Evolutionary conservation across 37 sponge, comb jelly and placozoan genomes (phyloP), one percentile per base, ranked within the genome.

Genomic region (Lycopodina hypogea): DNA sequence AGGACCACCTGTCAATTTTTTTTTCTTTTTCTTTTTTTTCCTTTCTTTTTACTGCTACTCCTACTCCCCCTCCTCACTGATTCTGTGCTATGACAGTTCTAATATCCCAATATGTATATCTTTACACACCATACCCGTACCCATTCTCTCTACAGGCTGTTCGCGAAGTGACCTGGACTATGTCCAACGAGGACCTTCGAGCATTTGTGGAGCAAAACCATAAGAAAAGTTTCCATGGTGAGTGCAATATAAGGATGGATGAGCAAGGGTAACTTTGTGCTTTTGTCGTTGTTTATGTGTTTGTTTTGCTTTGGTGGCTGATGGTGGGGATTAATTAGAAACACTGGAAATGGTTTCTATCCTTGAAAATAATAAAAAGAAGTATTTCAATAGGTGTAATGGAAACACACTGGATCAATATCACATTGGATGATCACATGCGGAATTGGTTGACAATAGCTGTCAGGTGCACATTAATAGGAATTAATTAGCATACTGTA

Each of bases 191-290:
- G 26, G 69, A 78, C 3, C 70, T 88, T 37, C 56, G 81, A 45
- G 75, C 83, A 17, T 89, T 90, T 84, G 92, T 89, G 62, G 92
- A 93, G 39, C 83, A 84, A 58, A 81, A 96, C 68, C 84, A 90
- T 2, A 93, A 90, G 19, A 90, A 93, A 48, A 72, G 88, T 29
- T 62, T 96, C 18, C 81, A 87, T 56, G 94, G 96, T 96, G 21
- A 48, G 51, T 41, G 12, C 64, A 45, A 26, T 63, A 52, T 21
- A 22, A 29, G 4, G 9, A 24, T 34, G 45, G 1, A 30, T 22
- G n/a, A 52, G 56, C 15, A 26, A n/a, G n/a, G n/a, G n/a, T n/a
- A n/a, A n/a, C n/a, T n/a, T n/a, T n/a, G n/a, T n/a, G 57, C 8
- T 24, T 55, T 26, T 74, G 75, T 48, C 18, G 21, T 74, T 52